Conservation (phyloP, 2,113 vertebrate genomes). For the Pardalotus punctatus region DNA sequence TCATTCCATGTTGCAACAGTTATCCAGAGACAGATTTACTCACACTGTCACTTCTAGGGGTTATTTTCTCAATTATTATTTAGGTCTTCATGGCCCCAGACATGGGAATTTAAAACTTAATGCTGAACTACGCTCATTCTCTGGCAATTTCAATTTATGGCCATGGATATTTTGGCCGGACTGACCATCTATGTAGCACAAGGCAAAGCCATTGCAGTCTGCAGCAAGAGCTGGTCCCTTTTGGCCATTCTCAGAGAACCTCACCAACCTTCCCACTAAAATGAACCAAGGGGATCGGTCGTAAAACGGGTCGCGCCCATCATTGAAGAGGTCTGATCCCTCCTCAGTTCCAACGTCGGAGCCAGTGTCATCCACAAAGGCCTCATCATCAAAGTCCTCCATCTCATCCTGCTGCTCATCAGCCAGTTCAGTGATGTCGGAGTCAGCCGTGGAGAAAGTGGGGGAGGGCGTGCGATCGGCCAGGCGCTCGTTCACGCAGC, state of each 20-base stretch:
- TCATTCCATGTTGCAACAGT: neutral
- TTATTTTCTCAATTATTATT: neutral
- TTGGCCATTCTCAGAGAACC: constrained; percentile 70
- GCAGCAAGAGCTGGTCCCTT: constrained; percentile 80
- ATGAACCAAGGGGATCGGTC: constrained; percentile 99
- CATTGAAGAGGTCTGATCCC: constrained; percentile 97
- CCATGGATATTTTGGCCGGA: neutral
- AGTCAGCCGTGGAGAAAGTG: constrained; percentile 98
- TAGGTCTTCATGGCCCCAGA: neutral
- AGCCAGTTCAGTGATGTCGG: constrained; percentile 97
- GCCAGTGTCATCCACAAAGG: constrained; percentile 97
- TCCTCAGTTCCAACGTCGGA: constrained; percentile 97
- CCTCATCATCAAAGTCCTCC: constrained; percentile 96
- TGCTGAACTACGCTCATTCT: neutral
- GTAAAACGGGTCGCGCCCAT: constrained; percentile 98
- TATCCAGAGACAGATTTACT: neutral
- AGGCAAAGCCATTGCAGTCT: constrained; percentile 35
- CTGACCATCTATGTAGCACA: neutral
- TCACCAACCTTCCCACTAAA: constrained; percentile 99
- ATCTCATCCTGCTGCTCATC: constrained; percentile 98
- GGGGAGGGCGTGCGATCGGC: constrained; percentile 98
- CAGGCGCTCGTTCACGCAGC: constrained; percentile 97
- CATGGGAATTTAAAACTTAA: neutral
- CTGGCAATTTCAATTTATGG: neutral
- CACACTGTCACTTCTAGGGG: neutral